A percentile compares a stretch with the other conserved stretches of the same genome.
phyloP scores from a whole-genome alignment of 2,113 vertebrate genomes.

The Aegypius monachus region DNA sequence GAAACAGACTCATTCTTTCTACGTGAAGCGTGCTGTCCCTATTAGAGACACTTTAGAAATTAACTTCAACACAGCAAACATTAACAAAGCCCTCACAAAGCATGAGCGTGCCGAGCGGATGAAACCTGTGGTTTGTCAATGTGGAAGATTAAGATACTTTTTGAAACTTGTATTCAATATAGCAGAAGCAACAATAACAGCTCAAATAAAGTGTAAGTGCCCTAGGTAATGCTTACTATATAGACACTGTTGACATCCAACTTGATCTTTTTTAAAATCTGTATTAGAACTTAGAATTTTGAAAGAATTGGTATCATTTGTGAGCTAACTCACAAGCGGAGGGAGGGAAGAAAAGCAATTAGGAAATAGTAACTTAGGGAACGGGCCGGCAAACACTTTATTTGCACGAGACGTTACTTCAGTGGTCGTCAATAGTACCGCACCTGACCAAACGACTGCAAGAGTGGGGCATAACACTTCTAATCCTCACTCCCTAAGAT shows the following conservation, averaged over 20 bases:
- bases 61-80: neutral
- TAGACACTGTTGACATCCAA: no score
- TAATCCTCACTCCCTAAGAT: neutral
- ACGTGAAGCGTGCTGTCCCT: rapidly evolving
- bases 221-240: neutral
- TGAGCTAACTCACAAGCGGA: neutral
- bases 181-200: neutral
- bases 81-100: neutral
- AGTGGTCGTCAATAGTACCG: rapidly evolving
- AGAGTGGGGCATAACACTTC: rapidly evolving
- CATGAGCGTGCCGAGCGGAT: rapidly evolving
- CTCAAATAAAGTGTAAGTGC: neutral
- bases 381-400: neutral
- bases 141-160: neutral
- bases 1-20: neutral
- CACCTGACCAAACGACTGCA: rapidly evolving
- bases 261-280: neutral
- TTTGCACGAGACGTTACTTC: rapidly evolving
- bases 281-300: neutral
- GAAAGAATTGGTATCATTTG: neutral
- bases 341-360: no score
- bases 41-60: neutral
- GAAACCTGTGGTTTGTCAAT: neutral
- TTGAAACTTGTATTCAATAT: neutral
- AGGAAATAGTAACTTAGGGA: neutral